Conservation (phyloP, 1,140 invertebrate species). For the Adelges cooleyi region DNA sequence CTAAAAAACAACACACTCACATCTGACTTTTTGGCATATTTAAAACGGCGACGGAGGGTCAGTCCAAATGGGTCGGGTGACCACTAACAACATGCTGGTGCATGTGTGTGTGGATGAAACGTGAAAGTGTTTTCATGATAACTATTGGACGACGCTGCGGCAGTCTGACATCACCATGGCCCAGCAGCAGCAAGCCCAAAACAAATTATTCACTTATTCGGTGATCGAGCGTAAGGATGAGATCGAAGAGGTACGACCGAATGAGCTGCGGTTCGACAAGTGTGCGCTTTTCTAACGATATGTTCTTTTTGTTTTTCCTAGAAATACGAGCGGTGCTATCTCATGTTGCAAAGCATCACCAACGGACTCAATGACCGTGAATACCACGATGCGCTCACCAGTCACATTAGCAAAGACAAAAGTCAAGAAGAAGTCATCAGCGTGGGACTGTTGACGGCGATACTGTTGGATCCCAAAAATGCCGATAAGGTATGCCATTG, state of each 20-base stretch:
- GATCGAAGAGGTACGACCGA: slow-evolving; percentile 6
- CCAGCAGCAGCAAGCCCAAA: neutral
- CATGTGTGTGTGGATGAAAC: slow-evolving; percentile 13
- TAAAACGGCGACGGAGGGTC: neutral
- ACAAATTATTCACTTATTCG: slow-evolving; percentile 15
- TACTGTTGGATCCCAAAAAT: slow-evolving; percentile 74
- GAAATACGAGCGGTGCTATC: slow-evolving; percentile 79
- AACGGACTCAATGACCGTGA: slow-evolving; percentile 83
- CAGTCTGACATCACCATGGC: neutral
- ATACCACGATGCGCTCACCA: slow-evolving; percentile 79
- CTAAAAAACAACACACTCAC: no score
- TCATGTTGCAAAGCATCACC: slow-evolving; percentile 59
- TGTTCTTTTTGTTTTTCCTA: slow-evolving; percentile 46
- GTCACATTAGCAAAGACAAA: slow-evolving; percentile 74
- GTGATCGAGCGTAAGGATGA: slow-evolving; percentile 15
- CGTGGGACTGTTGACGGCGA: slow-evolving; percentile 74
- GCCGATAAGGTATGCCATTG: slow-evolving; percentile 52
- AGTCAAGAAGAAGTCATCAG: slow-evolving; percentile 82
- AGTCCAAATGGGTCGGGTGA: neutral
- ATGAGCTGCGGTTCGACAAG: neutral
- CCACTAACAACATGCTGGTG: neutral
- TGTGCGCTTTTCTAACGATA: no score
- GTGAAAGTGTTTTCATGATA: neutral
- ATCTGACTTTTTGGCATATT: no score
- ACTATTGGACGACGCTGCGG: neutral